Evolutionary conservation across 1,140 invertebrate species (phyloP).

Genomic region (Bradynema listronoti): DNA sequence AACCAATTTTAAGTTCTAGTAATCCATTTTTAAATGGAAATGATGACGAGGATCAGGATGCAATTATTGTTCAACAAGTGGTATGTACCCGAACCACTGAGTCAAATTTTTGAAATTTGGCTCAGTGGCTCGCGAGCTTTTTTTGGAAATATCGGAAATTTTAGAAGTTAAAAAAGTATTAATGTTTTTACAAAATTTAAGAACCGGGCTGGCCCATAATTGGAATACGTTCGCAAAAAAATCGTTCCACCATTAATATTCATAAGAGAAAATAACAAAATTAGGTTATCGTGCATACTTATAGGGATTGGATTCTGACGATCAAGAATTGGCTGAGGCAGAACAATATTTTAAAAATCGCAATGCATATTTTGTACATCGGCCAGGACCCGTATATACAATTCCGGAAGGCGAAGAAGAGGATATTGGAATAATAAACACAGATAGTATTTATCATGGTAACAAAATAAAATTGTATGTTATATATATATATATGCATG

Average conservation of each 20-base stretch:
- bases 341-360: constrained; percentile 36
- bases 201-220: too few relatives aligned
- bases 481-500: not conserved
- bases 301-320: constrained; percentile 49
- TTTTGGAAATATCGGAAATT: not conserved
- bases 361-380: constrained; percentile 30
- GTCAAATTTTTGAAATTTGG: too few relatives aligned
- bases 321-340: constrained; percentile 43
- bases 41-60: constrained; percentile 21
- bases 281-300: too few relatives aligned
- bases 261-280: too few relatives aligned
- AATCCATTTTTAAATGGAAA: constrained; percentile 40
- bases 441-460: constrained; percentile 41
- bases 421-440: constrained; percentile 32
- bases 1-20: not conserved
- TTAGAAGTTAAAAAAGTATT: too few relatives aligned
- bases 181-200: too few relatives aligned
- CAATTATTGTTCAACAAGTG: constrained; percentile 42
- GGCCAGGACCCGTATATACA: constrained; percentile 55
- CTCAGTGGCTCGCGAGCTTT: too few relatives aligned
- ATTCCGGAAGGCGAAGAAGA: constrained; percentile 55
- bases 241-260: too few relatives aligned
- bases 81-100: too few relatives aligned
- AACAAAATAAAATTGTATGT: constrained; percentile 30
- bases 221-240: too few relatives aligned